Conservation (phyloP, 2,888 invertebrate species). For the Nezara viridula region DNA sequence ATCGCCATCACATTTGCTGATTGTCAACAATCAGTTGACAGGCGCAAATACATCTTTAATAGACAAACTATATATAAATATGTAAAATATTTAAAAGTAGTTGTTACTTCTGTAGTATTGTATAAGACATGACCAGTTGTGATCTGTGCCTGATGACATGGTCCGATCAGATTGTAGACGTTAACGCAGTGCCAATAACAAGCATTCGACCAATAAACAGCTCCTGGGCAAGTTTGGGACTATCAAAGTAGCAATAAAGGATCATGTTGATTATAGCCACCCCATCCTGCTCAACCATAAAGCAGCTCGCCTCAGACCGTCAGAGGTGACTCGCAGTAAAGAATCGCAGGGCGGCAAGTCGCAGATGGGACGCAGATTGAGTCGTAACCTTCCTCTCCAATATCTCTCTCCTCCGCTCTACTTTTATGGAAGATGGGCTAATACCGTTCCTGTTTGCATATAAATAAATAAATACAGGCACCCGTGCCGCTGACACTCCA, state of each 20-base stretch:
- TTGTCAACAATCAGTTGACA: no score
- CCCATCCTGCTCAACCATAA: background rate
- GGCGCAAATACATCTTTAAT: no score
- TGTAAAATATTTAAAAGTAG: no score
- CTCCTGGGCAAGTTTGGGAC: background rate
- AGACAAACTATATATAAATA: no score
- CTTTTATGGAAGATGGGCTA: constrained; percentile 7
- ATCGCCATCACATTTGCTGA: no score
- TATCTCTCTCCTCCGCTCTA: background rate
- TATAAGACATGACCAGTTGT: no score
- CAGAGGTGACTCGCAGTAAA: background rate
- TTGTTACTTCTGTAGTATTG: no score
- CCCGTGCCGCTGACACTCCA: constrained; percentile 18
- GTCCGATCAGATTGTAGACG: no score
- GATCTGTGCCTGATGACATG: no score
- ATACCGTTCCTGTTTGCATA: background rate
- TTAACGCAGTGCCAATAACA: background rate
- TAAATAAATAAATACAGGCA: constrained; percentile 33
- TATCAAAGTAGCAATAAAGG: background rate
- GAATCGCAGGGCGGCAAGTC: background rate
- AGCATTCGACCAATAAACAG: background rate
- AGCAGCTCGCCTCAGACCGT: constrained; percentile 11
- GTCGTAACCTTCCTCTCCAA: constrained; percentile 28
- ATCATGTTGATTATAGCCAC: background rate
- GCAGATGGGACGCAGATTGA: constrained; percentile 39